Evolutionary conservation across 2,888 invertebrate species (phyloP).

Genomic region (Lysandra coridon): DNA sequence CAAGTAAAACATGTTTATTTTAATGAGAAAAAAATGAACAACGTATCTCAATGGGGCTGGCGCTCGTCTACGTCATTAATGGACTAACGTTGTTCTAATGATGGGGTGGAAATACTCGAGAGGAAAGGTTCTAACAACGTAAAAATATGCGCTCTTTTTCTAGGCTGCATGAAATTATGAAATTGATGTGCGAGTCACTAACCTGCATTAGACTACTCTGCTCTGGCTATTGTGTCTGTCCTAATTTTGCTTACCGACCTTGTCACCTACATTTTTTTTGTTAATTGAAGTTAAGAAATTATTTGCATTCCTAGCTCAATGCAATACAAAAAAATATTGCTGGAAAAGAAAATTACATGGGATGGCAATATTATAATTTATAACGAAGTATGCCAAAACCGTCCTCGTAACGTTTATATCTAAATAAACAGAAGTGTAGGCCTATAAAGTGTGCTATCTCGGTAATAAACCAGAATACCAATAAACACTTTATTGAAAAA

Average conservation of each 20-base stretch:
- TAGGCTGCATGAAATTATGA: constrained; percentile 10
- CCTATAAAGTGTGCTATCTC: constrained; percentile 51
- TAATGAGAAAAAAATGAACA: constrained; percentile 29
- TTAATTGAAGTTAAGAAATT: not conserved
- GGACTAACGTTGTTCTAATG: constrained; percentile 29
- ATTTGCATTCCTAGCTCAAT: too few relatives aligned
- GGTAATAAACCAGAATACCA: constrained; percentile 56
- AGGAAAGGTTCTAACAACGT: not conserved
- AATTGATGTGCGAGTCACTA: constrained; percentile 10
- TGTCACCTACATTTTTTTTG: not conserved
- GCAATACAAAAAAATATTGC: not conserved
- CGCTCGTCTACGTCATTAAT: constrained; percentile 25
- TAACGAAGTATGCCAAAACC: not conserved
- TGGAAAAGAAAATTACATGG: not conserved
- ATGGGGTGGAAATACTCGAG: constrained; percentile 16
- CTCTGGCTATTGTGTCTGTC: not conserved
- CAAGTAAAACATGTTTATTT: constrained; percentile 8
- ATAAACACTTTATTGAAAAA: constrained; percentile 69
- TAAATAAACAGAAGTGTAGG: constrained; percentile 36
- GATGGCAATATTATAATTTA: not conserved
- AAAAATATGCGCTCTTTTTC: constrained; percentile 8
- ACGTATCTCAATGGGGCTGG: constrained; percentile 18
- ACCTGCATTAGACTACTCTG: constrained; percentile 8
- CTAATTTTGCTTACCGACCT: constrained; percentile 2
- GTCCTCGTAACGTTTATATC: constrained; percentile 18